Percentiles rank a stretch among this genome's conserved stretches.
Evolutionary conservation across 2,888 invertebrate genomes (phyloP).

Genomic region (Tanytarsus gracilentus): DNA sequence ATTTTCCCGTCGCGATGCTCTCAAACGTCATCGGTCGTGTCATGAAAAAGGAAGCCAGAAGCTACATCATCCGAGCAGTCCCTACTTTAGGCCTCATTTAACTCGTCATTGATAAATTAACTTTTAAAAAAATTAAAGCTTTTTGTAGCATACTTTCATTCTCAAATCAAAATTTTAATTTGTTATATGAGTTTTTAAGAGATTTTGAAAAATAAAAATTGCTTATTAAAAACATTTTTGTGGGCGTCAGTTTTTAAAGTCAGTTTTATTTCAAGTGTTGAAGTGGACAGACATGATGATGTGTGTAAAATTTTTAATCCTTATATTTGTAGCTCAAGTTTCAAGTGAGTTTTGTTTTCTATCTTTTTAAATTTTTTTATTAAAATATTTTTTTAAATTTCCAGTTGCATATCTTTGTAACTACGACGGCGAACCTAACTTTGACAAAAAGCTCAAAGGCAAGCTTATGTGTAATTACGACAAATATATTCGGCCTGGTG

Average conservation of each 20-base stretch:
- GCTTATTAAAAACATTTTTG: no score
- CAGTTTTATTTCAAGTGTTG: no score
- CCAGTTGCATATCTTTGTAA: no score
- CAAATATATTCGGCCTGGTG: slow-evolving; percentile 4
- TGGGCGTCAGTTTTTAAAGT: no score
- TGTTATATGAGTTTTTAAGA: no score
- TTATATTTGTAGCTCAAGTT: not conserved
- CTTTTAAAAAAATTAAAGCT: no score
- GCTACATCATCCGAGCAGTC: not conserved
- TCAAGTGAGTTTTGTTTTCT: not conserved
- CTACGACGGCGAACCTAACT: not conserved
- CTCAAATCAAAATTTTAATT: not conserved
- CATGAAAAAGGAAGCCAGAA: not conserved
- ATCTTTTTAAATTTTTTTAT: not conserved
- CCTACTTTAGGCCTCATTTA: no score
- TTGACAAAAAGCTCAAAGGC: not conserved
- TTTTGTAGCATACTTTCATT: not conserved
- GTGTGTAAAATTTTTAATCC: not conserved
- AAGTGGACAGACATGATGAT: no score
- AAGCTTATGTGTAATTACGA: slow-evolving; percentile 18
- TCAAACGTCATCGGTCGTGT: slow-evolving; percentile 16
- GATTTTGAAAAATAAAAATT: no score
- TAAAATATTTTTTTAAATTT: not conserved
- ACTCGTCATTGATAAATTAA: not conserved
- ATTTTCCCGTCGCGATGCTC: slow-evolving; percentile 22